These are phyloP conservation scores for Abramis brama DNA, from an alignment of 2,113 vertebrate genomes.

Conservation along the genomic window DNA sequence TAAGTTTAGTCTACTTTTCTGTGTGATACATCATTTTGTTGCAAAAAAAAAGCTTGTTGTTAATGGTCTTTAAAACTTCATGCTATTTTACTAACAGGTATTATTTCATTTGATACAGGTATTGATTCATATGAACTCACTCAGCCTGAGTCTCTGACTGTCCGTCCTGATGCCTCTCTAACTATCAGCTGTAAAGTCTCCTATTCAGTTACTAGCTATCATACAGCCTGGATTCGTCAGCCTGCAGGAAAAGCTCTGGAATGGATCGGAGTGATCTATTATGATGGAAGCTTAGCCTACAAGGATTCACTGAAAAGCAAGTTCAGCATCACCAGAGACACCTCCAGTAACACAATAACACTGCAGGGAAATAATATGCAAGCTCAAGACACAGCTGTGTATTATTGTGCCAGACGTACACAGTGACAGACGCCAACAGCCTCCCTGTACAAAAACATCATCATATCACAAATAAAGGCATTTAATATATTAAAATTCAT, in stretches of 20 bases:
- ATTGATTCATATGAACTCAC: too few relatives aligned
- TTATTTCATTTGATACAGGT: too few relatives aligned
- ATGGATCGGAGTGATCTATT: rapidly evolving
- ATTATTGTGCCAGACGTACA: constrained; percentile 38
- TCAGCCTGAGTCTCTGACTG: too few relatives aligned
- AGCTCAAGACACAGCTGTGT: constrained; percentile 31
- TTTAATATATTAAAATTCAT: too few relatives aligned
- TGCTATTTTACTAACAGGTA: too few relatives aligned
- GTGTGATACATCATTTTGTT: too few relatives aligned
- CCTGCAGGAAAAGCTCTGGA: constrained; percentile 27
- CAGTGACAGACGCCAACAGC: constrained; percentile 35
- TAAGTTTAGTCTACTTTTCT: too few relatives aligned
- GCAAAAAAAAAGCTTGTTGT: too few relatives aligned
- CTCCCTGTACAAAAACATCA: too few relatives aligned
- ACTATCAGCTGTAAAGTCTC: constrained; percentile 47
- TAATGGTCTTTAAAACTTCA: too few relatives aligned
- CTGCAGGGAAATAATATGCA: constrained; percentile 16
- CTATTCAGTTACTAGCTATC: not conserved
- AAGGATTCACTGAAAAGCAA: constrained; percentile 32
- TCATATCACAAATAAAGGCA: too few relatives aligned
- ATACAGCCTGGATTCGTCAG: not conserved
- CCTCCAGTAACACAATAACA: constrained; percentile 7
- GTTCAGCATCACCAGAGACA: constrained; percentile 49
- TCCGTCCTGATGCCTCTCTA: constrained; percentile 52
- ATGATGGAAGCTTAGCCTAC: rapidly evolving